phyloP scores from a whole-genome alignment of 2,888 invertebrate genomes.

The Serrognathus titanus region DNA sequence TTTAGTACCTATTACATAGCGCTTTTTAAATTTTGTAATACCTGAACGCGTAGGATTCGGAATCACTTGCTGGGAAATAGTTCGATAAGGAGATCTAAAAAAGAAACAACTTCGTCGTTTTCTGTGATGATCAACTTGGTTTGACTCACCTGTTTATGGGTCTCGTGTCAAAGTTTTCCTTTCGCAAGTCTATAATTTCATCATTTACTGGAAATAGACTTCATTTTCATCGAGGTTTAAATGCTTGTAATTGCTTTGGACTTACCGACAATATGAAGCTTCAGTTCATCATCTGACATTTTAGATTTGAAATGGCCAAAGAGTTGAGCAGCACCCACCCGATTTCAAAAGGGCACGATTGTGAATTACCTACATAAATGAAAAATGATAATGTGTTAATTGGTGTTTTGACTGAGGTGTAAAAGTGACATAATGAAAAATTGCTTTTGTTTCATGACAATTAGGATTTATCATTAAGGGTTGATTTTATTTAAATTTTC shows the following conservation, averaged over 20 bases:
- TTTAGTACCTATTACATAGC: neutral
- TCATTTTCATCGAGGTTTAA: neutral
- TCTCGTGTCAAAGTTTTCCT: constrained; percentile 8
- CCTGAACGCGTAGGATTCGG: neutral
- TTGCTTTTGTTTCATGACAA: too few relatives aligned
- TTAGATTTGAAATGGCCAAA: neutral
- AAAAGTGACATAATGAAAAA: too few relatives aligned
- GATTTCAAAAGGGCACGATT: too few relatives aligned
- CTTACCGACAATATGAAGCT: constrained; percentile 13
- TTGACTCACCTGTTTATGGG: constrained; percentile 5
- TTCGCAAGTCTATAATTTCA: constrained; percentile 8
- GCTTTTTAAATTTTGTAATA: too few relatives aligned
- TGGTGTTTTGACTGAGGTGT: too few relatives aligned
- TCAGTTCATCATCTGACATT: constrained; percentile 6
- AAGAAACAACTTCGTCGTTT: neutral
- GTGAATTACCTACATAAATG: too few relatives aligned
- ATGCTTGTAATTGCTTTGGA: neutral
- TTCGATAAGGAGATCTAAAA: constrained; percentile 7
- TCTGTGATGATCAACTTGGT: neutral
- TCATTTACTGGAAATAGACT: constrained; percentile 9
- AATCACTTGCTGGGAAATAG: constrained; percentile 10
- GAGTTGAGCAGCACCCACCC: too few relatives aligned
- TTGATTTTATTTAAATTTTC: too few relatives aligned
- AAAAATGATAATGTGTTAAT: too few relatives aligned
- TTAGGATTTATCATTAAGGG: too few relatives aligned